Evolutionary conservation across 2,797 vertebrate genomes (phyloP).

Genomic region (Menidia menidia): DNA sequence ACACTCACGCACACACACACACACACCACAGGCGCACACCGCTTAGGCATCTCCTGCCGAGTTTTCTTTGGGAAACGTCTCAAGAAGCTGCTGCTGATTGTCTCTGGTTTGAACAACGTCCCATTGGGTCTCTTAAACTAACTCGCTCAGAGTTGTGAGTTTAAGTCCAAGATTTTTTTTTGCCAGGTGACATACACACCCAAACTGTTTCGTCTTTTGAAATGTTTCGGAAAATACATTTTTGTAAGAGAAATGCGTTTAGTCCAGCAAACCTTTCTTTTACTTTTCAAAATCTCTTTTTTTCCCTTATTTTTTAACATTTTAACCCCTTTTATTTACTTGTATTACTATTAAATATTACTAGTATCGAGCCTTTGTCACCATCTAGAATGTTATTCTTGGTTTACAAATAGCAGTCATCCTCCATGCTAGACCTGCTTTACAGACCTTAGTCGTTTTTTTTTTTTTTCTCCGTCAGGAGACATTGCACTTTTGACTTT

Average conservation of each 20-base stretch:
- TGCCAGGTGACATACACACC: constrained; percentile 43
- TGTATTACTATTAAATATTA: constrained; percentile 8
- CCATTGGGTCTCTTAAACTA: constrained; percentile 58
- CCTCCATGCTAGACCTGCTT: constrained; percentile 49
- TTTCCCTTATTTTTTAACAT: constrained; percentile 21
- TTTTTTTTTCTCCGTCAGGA: constrained; percentile 51
- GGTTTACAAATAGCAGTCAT: constrained; percentile 35
- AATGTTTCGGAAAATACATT: constrained; percentile 13
- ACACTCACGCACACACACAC: constrained; percentile 25
- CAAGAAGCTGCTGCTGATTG: constrained; percentile 61
- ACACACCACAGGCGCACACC: constrained; percentile 17
- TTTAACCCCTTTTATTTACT: not conserved
- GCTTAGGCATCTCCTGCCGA: constrained; percentile 51
- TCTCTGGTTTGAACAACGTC: constrained; percentile 52
- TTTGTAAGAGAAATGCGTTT: not conserved
- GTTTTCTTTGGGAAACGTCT: constrained; percentile 47
- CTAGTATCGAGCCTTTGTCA: constrained; percentile 33
- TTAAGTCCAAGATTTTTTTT: constrained; percentile 52
- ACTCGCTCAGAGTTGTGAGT: constrained; percentile 19
- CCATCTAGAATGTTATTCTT: constrained; percentile 26
- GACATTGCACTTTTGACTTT: constrained; percentile 80
- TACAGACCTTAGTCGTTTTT: constrained; percentile 48
- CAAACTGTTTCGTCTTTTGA: constrained; percentile 10
- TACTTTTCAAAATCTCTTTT: constrained; percentile 7
- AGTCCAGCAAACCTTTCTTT: not conserved